These are phyloP conservation scores for Danaus plexippus DNA, from an alignment of 1,140 invertebrate species.

Conservation along the genomic window DNA sequence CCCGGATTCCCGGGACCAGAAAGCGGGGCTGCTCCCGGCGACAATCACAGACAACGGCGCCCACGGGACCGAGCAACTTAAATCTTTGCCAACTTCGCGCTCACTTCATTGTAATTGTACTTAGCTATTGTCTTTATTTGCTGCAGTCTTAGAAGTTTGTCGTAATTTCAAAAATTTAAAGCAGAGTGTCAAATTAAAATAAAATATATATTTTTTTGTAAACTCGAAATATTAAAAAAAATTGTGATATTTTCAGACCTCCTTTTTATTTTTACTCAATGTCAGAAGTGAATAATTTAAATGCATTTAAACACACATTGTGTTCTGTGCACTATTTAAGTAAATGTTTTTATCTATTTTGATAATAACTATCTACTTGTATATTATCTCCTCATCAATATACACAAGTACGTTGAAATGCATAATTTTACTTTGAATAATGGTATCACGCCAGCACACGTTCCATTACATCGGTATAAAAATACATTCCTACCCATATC, in stretches of 20 bases:
- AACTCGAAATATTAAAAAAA: neutral
- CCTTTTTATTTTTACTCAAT: too few relatives aligned
- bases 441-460: conserved; percentile 31
- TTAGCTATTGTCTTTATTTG: conserved; percentile 35
- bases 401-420: conserved; percentile 14
- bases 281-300: too few relatives aligned
- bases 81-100: conserved; percentile 60
- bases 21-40: conserved; percentile 42
- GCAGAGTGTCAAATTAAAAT: neutral
- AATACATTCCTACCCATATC: conserved; percentile 30
- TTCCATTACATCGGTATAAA: conserved; percentile 29
- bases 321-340: conserved; percentile 4
- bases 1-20: conserved; percentile 25
- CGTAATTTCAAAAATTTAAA: too few relatives aligned
- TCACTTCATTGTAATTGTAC: conserved; percentile 43
- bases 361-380: conserved; percentile 5
- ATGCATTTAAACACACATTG: neutral
- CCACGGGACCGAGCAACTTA: conserved; percentile 62
- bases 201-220: too few relatives aligned
- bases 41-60: conserved; percentile 63
- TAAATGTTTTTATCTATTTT: conserved; percentile 13
- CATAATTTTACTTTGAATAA: conserved; percentile 35
- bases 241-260: neutral
- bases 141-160: conserved; percentile 6
- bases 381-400: conserved; percentile 18